A percentile compares a stretch with the other conserved stretches of the same genome.
Evolutionary conservation across 2,113 vertebrate species (phyloP).

Genomic region (Rousettus leschenaultii): DNA sequence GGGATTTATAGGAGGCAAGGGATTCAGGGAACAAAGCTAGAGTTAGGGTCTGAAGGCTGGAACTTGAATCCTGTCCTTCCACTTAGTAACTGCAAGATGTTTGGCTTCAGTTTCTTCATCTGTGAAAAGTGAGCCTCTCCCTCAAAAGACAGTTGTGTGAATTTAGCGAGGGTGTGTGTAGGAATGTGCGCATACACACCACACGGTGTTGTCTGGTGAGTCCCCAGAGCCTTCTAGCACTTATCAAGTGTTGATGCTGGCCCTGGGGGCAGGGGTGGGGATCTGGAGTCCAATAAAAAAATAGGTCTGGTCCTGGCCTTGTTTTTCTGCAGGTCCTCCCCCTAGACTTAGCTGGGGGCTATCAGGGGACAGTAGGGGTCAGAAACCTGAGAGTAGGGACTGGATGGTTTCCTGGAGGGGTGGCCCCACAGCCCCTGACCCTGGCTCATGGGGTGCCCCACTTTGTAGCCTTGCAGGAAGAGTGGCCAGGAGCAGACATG

Average conservation of each 20-base stretch:
- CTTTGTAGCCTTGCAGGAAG: neutral
- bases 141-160: neutral
- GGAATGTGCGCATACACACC: rapidly evolving
- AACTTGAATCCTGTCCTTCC: neutral
- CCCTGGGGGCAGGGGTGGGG: rapidly evolving
- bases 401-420: neutral
- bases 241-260: neutral
- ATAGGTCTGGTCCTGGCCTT: neutral
- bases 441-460: rapidly evolving
- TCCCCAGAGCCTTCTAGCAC: neutral
- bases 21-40: neutral
- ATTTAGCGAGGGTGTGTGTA: neutral
- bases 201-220: neutral
- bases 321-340: neutral
- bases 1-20: neutral
- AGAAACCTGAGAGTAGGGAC: neutral
- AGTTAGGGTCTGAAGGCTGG: neutral
- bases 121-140: neutral
- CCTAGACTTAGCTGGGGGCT: neutral
- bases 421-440: no score
- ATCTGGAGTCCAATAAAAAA: neutral
- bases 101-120: neutral
- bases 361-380: neutral
- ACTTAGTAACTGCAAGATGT: neutral
- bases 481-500: slow-evolving; percentile 36